phyloP scores from a whole-genome alignment of 2,797 vertebrate species.

The Poeciliopsis infans region DNA sequence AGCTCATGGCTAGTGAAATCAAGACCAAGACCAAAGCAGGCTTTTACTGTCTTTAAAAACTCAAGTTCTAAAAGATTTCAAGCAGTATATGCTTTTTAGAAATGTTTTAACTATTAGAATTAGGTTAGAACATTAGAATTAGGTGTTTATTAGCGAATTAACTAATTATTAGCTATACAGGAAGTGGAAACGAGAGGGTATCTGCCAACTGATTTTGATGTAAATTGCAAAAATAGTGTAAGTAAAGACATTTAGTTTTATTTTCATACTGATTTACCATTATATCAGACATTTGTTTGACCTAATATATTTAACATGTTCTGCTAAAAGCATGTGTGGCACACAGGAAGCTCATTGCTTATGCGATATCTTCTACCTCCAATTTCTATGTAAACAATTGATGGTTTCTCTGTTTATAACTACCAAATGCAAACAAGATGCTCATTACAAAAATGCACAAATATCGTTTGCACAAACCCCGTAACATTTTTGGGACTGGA shows the following conservation, averaged over 20 bases:
- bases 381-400: not conserved
- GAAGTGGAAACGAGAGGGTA: not conserved
- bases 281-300: not conserved
- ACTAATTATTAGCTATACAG: not conserved
- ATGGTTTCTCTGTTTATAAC: not conserved
- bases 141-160: not conserved
- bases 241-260: not conserved
- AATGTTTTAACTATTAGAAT: not conserved
- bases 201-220: not conserved
- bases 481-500: not conserved
- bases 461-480: not conserved
- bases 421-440: not conserved
- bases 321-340: not conserved
- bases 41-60: not conserved
- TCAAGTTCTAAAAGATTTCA: not conserved
- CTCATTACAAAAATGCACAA: not conserved
- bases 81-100: not conserved
- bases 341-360: not conserved
- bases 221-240: not conserved
- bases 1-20: not conserved
- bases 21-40: not conserved
- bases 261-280: not conserved
- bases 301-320: not conserved
- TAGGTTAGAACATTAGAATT: not conserved
- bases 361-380: not conserved